Conservation (phyloP, 2,888 invertebrate species). For the Terebella lapidaria region DNA sequence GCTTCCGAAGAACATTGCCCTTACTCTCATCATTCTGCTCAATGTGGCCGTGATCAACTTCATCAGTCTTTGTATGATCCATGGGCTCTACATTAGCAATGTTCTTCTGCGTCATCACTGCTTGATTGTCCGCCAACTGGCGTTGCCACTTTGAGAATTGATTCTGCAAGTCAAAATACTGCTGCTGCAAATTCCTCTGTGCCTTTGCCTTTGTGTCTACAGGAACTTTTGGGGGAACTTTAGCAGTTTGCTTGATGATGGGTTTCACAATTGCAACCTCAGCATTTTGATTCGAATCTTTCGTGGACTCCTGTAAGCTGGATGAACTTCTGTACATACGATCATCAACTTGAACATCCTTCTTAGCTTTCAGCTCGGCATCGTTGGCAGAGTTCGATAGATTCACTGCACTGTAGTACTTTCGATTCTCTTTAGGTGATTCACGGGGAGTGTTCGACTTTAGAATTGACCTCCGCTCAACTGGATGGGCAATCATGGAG, state of each 20-base stretch:
- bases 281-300: too few species aligned
- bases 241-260: neutral
- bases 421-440: neutral
- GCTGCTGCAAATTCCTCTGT: constrained; percentile 25
- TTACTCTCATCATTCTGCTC: too few species aligned
- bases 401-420: neutral
- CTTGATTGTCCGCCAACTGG: constrained; percentile 41
- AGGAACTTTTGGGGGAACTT: neutral
- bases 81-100: too few species aligned
- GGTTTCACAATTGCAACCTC: neutral
- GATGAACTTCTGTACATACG: neutral
- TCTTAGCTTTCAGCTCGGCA: neutral
- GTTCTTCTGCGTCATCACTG: constrained; percentile 32
- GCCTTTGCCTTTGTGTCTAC: constrained; percentile 3
- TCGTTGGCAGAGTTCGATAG: neutral
- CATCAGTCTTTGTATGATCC: too few species aligned
- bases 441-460: too few species aligned
- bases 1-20: too few species aligned
- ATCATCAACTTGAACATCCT: neutral
- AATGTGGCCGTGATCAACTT: too few species aligned
- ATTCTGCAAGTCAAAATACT: constrained; percentile 37
- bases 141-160: constrained; percentile 42
- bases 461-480: constrained; percentile 5
- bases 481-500: constrained; percentile 33
- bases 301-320: neutral